Base-by-base conservation (phyloP, 2,113 vertebrate species). In the Stegastes partitus region DNA sequence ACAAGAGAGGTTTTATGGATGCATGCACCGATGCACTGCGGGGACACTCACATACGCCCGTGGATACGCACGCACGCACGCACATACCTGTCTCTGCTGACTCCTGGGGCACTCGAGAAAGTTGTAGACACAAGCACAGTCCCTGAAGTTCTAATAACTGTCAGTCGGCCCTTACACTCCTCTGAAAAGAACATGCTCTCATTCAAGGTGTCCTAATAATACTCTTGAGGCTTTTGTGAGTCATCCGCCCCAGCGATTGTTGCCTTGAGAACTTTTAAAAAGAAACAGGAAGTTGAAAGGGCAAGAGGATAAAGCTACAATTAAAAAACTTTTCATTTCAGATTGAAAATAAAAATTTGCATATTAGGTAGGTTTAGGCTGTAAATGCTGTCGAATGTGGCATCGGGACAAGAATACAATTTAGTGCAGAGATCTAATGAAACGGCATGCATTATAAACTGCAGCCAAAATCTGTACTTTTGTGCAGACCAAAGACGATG, bases 111-210 rank as follows among this genome's bases (percentile, higher is more conserved):
- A 75, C 78, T 66, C 37, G 44, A 77, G 61, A 83, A 81, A 83
- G 80, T 81, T 89, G 59, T 73, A 79, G 76, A 83, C 50, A 85
- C 57, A 82, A 86, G 66, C 69, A 56, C 54, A 59, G 74, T 86
- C 81, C 79, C 72, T 31, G 37, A 82, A 79, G 81, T 86, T 89
- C 69, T 93, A 91, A 94, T 93, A 92, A 79, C 91, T 92, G 86
- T 90, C 88, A 91, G 84, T 87, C 74, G 10, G 81, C 51, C 74
- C 73, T 86, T 85, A 84, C 88, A 87, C 89, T 74, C 75, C 71
- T 71, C 68, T 80, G 77, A 83, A 75, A 83, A 81, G 69, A 89
- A 82, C 84, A 87, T 79, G 72, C 68, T 86, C 69, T 87, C 70
- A 77, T 87, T 81, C 77, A 87, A 84, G 87, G 77, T 88, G 83